These are phyloP conservation scores for Epizoanthus rinbou DNA, from an alignment of 92 coral and sea anemone genomes.

Conservation along the genomic window DNA sequence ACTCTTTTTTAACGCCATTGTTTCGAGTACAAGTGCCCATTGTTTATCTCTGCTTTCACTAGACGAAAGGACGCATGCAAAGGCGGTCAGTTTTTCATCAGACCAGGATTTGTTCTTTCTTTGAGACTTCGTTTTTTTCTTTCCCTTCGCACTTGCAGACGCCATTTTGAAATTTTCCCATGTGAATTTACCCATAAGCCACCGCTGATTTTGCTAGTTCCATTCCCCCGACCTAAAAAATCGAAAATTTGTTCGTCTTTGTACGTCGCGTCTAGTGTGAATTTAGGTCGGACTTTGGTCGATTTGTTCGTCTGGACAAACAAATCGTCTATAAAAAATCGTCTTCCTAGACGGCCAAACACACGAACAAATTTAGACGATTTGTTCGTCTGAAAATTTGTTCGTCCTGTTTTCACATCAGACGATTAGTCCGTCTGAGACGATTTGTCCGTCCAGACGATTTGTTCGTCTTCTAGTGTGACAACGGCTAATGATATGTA, in stretches of 20 bases:
- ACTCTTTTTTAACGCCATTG: conserved; percentile 44
- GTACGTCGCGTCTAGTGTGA: not conserved
- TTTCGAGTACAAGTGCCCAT: conserved; percentile 38
- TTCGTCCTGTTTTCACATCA: too few relatives aligned
- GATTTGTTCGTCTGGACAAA: not conserved
- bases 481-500: too few relatives aligned
- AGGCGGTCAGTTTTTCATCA: conserved; percentile 32
- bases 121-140: not conserved
- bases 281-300: conserved; percentile 21
- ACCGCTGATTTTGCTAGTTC: conserved; percentile 5
- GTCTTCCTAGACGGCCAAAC: conserved; percentile 37
- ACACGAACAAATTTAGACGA: conserved; percentile 36
- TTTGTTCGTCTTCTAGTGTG: too few relatives aligned
- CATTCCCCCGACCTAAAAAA: not conserved
- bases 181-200: not conserved
- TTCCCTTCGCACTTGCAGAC: not conserved
- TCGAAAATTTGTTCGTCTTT: conserved; percentile 2
- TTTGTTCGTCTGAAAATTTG: not conserved
- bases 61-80: conserved; percentile 39
- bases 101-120: conserved; percentile 43
- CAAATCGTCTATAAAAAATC: conserved; percentile 29
- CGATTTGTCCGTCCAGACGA: too few relatives aligned
- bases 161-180: not conserved
- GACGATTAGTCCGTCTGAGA: too few relatives aligned
- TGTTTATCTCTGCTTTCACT: conserved; percentile 45